Evolutionary conservation across 2,113 vertebrate genomes (phyloP).

Genomic region (Trichechus manatus): DNA sequence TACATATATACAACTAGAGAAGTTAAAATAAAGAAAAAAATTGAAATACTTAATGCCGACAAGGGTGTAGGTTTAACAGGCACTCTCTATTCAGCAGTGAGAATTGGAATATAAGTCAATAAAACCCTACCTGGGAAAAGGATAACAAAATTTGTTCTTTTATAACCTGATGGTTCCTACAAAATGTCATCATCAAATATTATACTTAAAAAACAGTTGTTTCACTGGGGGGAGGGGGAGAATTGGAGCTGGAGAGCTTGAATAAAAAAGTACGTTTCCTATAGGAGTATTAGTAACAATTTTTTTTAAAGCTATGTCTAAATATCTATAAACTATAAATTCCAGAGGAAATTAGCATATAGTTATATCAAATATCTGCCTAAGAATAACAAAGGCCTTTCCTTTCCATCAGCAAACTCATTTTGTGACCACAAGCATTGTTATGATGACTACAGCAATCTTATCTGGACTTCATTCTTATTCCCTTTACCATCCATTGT

Average conservation of each 20-base stretch:
- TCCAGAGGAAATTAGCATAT: background rate
- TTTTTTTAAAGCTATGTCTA: background rate
- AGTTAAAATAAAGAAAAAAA: background rate
- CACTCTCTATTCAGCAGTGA: background rate
- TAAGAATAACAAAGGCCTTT: background rate
- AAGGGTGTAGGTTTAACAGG: background rate
- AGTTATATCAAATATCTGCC: background rate
- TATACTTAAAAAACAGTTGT: background rate
- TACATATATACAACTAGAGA: background rate
- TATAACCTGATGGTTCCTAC: background rate
- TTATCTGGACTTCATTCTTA: background rate
- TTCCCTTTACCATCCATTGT: background rate
- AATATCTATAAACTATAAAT: constrained; percentile 26
- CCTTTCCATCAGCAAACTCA: background rate
- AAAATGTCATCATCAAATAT: background rate
- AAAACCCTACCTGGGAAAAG: background rate
- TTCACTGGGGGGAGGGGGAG: background rate
- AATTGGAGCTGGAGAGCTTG: background rate
- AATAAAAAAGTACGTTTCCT: background rate
- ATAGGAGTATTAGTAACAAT: background rate
- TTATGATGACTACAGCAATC: background rate
- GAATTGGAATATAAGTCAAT: background rate
- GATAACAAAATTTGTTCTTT: background rate
- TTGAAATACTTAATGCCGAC: background rate
- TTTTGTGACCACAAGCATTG: background rate